Conservation (phyloP, 2,888 invertebrate species). For the Dolichomitus sp. region DNA sequence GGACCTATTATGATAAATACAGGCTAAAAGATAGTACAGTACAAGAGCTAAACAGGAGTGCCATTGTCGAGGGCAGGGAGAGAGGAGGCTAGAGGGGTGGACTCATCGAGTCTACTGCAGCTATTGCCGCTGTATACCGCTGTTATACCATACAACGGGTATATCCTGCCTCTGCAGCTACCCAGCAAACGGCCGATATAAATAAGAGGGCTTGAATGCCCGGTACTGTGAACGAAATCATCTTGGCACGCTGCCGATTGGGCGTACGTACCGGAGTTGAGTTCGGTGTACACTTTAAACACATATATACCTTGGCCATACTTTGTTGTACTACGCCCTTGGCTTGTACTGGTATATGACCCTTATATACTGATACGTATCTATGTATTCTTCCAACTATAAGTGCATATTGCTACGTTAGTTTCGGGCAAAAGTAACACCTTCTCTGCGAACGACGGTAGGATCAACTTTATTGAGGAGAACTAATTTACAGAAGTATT, state of each 20-base stretch:
- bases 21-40: slow-evolving; percentile 24
- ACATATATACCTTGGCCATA: slow-evolving; percentile 10
- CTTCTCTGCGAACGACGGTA: not conserved
- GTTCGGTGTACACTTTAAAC: slow-evolving; percentile 27
- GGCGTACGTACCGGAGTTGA: slow-evolving; percentile 40
- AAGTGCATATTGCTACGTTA: not conserved
- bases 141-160: slow-evolving; percentile 33
- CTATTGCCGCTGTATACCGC: slow-evolving; percentile 57
- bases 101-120: slow-evolving; percentile 9
- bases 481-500: not conserved
- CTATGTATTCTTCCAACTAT: not conserved
- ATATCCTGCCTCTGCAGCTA: slow-evolving; percentile 57
- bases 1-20: slow-evolving; percentile 75
- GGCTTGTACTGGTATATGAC: slow-evolving; percentile 1
- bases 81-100: slow-evolving; percentile 3
- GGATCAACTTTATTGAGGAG: not conserved
- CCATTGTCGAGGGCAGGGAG: slow-evolving; percentile 68
- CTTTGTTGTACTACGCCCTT: slow-evolving; percentile 1
- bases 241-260: slow-evolving; percentile 74
- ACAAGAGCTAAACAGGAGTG: slow-evolving; percentile 52
- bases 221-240: slow-evolving; percentile 73
- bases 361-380: not conserved
- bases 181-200: slow-evolving; percentile 61
- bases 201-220: slow-evolving; percentile 70
- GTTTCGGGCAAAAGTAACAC: slow-evolving; percentile 8